Evolutionary conservation across 2,888 invertebrate species (phyloP).

Genomic region (Lithosia quadra): DNA sequence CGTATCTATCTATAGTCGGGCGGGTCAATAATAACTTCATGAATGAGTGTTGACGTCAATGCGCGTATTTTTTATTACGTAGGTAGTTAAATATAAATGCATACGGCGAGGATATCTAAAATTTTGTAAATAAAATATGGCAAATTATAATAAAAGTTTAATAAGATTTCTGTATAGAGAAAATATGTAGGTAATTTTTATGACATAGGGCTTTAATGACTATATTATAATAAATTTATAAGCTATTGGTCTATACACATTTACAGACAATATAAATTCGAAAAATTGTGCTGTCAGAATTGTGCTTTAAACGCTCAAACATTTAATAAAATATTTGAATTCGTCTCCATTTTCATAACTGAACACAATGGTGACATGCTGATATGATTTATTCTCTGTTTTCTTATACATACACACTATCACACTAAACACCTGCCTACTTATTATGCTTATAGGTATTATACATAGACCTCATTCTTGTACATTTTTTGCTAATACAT

Average conservation of each 20-base stretch:
- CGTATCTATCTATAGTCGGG: slow-evolving; percentile 58
- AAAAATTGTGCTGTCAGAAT: slow-evolving; percentile 47
- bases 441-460: slow-evolving; percentile 18
- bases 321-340: slow-evolving; percentile 7
- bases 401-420: slow-evolving; percentile 22
- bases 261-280: slow-evolving; percentile 58
- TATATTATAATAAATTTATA: slow-evolving; percentile 36
- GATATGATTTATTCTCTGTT: slow-evolving; percentile 32
- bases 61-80: slow-evolving; percentile 53
- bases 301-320: slow-evolving; percentile 29
- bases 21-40: slow-evolving; percentile 72
- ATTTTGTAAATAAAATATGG: slow-evolving; percentile 37
- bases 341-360: slow-evolving; percentile 21
- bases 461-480: slow-evolving; percentile 6
- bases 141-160: slow-evolving; percentile 43
- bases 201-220: slow-evolving; percentile 6
- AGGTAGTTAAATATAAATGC: slow-evolving; percentile 21
- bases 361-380: slow-evolving; percentile 33
- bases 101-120: slow-evolving; percentile 5
- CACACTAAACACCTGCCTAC: slow-evolving; percentile 6
- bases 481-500: background rate
- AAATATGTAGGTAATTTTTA: slow-evolving; percentile 31
- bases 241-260: slow-evolving; percentile 47
- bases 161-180: slow-evolving; percentile 33
- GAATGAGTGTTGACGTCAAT: slow-evolving; percentile 81